Conservation (phyloP, 2,113 vertebrate species). For the Argyrosomus japonicus region DNA sequence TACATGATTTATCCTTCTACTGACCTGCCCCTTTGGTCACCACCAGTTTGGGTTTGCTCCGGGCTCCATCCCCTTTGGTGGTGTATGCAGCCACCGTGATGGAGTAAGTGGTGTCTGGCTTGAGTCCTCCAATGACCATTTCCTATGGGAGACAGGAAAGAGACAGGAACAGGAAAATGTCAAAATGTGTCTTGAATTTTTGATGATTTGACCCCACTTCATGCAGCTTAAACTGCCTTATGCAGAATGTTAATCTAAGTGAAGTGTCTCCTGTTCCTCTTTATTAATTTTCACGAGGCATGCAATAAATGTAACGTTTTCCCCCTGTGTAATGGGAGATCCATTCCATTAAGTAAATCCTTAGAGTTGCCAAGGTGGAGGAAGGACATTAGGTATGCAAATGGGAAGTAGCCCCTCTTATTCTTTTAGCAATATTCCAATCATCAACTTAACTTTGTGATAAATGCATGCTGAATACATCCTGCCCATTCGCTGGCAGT, state of each 20-base stretch:
- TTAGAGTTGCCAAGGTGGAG: constrained; percentile 52
- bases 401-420: constrained; percentile 47
- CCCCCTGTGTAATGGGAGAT: constrained; percentile 39
- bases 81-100: constrained; percentile 98
- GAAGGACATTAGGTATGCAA: constrained; percentile 65
- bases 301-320: constrained; percentile 68
- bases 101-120: constrained; percentile 96
- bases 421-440: constrained; percentile 62
- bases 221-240: constrained; percentile 51
- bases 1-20: constrained; percentile 38
- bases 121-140: constrained; percentile 94
- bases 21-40: constrained; percentile 96
- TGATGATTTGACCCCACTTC: constrained; percentile 57
- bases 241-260: constrained; percentile 59
- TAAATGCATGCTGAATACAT: constrained; percentile 74
- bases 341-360: constrained; percentile 69
- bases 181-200: constrained; percentile 55
- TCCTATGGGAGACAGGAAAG: constrained; percentile 84
- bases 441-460: constrained; percentile 73
- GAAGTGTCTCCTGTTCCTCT: constrained; percentile 56
- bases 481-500: constrained; percentile 53
- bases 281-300: constrained; percentile 70
- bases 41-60: constrained; percentile 95
- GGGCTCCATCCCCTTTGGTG: constrained; percentile 97
- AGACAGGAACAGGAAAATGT: constrained; percentile 58